Percentiles rank a stretch among this genome's conserved stretches.
These are phyloP conservation scores for Parotia lawesii DNA, from an alignment of 2,113 vertebrate species.

Conservation along the genomic window DNA sequence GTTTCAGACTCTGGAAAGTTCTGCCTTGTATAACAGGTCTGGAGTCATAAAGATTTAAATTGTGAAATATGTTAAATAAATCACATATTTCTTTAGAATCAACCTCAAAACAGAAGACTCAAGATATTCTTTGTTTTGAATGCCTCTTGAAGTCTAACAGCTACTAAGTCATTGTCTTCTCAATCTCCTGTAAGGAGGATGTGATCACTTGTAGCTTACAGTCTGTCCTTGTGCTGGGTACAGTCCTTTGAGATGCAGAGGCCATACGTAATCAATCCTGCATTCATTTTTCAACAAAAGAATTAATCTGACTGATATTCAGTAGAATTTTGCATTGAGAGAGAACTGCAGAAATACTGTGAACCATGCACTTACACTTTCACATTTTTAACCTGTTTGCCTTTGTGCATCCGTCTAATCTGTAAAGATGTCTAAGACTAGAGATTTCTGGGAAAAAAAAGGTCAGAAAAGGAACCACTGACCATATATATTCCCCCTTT, in stretches of 20 bases:
- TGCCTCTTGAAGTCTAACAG: neutral
- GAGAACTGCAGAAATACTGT: neutral
- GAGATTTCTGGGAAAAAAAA: neutral
- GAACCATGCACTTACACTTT: neutral
- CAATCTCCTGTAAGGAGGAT: neutral
- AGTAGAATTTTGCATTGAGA: neutral
- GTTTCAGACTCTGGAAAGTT: neutral
- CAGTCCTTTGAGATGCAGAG: neutral
- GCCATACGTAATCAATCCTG: neutral
- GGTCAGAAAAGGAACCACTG: neutral
- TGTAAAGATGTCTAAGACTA: neutral
- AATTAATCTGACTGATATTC: neutral
- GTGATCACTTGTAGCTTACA: neutral
- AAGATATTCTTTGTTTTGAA: neutral
- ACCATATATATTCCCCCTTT: neutral
- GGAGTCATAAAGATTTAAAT: neutral
- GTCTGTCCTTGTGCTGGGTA: neutral
- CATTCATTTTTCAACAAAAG: constrained; percentile 5
- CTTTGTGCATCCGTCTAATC: neutral
- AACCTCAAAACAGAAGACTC: neutral
- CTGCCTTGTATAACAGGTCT: neutral
- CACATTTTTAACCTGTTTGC: neutral
- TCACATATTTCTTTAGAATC: neutral
- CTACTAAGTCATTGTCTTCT: neutral
- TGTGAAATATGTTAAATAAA: neutral